Percentiles rank a stretch among this genome's conserved stretches.
Conservation (phyloP, 1,140 invertebrate genomes). For the Pseudomyrmex gracilis region DNA sequence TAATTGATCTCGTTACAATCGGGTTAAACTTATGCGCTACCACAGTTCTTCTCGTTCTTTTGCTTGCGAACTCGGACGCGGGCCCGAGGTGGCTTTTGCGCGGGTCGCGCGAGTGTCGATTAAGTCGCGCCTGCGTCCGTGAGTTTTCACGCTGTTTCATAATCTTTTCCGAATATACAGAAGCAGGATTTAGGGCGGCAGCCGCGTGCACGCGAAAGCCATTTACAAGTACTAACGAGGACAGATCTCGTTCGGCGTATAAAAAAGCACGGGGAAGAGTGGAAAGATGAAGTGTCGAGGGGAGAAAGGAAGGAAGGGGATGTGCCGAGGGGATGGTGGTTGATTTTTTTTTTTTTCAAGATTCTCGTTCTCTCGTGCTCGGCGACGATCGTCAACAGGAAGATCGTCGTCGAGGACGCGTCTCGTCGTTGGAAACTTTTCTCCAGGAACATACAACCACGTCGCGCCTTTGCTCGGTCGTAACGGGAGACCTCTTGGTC, state of each 20-base stretch:
- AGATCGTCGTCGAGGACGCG: neutral
- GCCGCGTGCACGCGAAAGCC: constrained; percentile 43
- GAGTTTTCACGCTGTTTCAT: neutral
- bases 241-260: constrained; percentile 57
- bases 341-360: constrained; percentile 30
- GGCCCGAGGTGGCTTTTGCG: neutral
- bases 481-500: constrained; percentile 2
- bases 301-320: neutral
- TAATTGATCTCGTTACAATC: constrained; percentile 73
- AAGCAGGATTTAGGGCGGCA: constrained; percentile 45
- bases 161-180: constrained; percentile 59
- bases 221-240: constrained; percentile 63
- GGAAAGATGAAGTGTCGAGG: neutral
- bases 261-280: constrained; percentile 38
- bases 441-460: constrained; percentile 56
- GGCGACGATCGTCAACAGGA: neutral
- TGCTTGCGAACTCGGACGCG: neutral
- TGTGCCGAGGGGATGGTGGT: neutral
- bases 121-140: constrained; percentile 5
- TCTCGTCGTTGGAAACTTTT: constrained; percentile 34
- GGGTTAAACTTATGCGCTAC: constrained; percentile 68
- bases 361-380: neutral
- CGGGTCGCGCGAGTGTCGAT: constrained; percentile 25
- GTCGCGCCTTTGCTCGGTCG: constrained; percentile 14
- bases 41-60: constrained; percentile 65